Percentiles rank a stretch among this genome's conserved stretches.
Conservation (phyloP, 2,888 invertebrate genomes). For the Eretmocerus hayati region DNA sequence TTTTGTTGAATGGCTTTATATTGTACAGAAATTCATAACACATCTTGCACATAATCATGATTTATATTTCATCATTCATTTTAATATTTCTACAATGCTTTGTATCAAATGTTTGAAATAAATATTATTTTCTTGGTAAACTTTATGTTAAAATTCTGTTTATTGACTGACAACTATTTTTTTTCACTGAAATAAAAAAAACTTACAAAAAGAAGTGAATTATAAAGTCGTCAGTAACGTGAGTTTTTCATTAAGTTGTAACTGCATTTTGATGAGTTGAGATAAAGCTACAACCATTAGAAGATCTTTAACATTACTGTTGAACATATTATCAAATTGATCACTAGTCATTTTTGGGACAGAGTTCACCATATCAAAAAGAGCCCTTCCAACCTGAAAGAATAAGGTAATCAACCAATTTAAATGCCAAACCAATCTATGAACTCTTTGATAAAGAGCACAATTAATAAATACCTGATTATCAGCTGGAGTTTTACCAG, state of each 20-base stretch:
- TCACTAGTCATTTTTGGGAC: slow-evolving; percentile 86
- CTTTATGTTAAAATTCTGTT: no score
- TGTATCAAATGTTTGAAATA: slow-evolving; percentile 11
- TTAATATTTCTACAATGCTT: slow-evolving; percentile 8
- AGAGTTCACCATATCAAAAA: slow-evolving; percentile 84
- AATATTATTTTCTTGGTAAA: slow-evolving; percentile 15
- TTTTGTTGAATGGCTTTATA: slow-evolving; percentile 9
- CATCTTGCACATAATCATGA: slow-evolving; percentile 6
- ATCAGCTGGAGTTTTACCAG: slow-evolving; percentile 62
- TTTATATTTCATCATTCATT: slow-evolving; percentile 1
- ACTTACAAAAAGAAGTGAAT: slow-evolving; percentile 21
- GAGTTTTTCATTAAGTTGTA: slow-evolving; percentile 93
- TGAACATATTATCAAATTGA: slow-evolving; percentile 91
- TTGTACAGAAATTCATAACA: slow-evolving; percentile 4
- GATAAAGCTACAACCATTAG: slow-evolving; percentile 95
- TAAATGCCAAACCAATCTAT: background rate
- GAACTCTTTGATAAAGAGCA: background rate
- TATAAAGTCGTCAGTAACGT: slow-evolving; percentile 71
- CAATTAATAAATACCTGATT: slow-evolving; percentile 54
- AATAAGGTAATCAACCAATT: background rate
- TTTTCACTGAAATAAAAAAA: slow-evolving; percentile 3
- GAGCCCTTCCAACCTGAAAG: slow-evolving; percentile 65
- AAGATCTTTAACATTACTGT: slow-evolving; percentile 93
- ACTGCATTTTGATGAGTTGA: slow-evolving; percentile 91
- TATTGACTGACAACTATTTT: no score